A percentile compares a stretch with the other conserved stretches of the same genome.
These are phyloP conservation scores for Drosophila subobscura DNA, from an alignment of 1,140 invertebrate genomes.

Conservation along the genomic window DNA sequence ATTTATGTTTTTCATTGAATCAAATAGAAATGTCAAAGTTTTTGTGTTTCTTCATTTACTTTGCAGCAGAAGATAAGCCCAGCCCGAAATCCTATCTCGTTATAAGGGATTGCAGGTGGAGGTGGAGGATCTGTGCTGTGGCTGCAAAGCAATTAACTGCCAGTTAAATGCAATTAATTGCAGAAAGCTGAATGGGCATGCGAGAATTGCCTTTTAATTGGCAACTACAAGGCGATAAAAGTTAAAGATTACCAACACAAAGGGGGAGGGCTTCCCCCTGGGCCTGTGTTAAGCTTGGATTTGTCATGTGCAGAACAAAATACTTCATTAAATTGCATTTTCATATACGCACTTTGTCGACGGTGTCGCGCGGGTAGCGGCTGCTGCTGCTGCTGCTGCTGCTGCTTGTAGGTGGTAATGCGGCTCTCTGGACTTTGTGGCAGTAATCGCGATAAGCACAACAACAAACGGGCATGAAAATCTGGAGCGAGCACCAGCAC, in stretches of 20 bases:
- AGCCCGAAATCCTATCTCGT: too few relatives aligned
- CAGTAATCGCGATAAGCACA: conserved; percentile 57
- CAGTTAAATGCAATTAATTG: conserved; percentile 58
- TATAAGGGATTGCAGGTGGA: too few relatives aligned
- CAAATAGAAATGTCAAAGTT: too few relatives aligned
- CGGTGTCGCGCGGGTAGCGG: not conserved
- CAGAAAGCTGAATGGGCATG: conserved; percentile 37
- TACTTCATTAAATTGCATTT: conserved; percentile 57
- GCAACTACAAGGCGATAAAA: conserved; percentile 65
- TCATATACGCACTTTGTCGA: conserved; percentile 42
- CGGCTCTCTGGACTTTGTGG: not conserved
- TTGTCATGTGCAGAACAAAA: conserved; percentile 45
- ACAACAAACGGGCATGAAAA: conserved; percentile 45
- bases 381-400: conserved; percentile 11
- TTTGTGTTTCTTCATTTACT: too few relatives aligned
- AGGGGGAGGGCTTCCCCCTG: not conserved
- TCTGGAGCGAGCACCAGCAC: conserved; percentile 13
- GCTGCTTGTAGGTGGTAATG: conserved; percentile 3
- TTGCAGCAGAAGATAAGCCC: too few relatives aligned
- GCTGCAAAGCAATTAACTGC: conserved; percentile 47
- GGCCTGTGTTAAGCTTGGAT: conserved; percentile 53
- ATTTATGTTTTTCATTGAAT: too few relatives aligned
- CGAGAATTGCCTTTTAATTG: conserved; percentile 61
- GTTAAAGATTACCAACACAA: conserved; percentile 56
- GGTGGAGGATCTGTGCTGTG: not conserved